A percentile compares a stretch with the other conserved stretches of the same genome.
phyloP scores from a whole-genome alignment of 2,797 vertebrate species.

The Acrossocheilus wenchowensis region DNA sequence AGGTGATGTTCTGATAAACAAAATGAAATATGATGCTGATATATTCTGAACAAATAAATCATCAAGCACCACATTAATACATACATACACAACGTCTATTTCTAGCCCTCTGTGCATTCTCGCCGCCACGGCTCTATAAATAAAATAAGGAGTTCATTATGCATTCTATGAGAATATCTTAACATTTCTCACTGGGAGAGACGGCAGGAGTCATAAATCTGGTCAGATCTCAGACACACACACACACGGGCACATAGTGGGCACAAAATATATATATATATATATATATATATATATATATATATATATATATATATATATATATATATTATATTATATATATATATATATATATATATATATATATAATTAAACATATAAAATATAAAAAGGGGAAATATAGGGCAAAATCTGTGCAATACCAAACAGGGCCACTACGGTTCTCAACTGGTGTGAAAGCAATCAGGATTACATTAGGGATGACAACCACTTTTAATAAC shows the following conservation, averaged over 20 bases:
- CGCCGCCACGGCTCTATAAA: slow-evolving; percentile 2
- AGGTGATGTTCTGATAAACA: neutral
- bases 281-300: neutral
- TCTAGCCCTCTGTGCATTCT: slow-evolving; percentile 21
- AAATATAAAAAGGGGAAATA: neutral
- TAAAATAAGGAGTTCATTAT: slow-evolving; percentile 31
- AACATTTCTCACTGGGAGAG: slow-evolving; percentile 7
- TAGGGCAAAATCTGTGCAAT: neutral
- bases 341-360: no score
- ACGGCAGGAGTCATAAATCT: slow-evolving; percentile 4
- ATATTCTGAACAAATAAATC: slow-evolving; percentile 29
- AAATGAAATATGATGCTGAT: slow-evolving; percentile 14
- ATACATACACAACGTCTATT: slow-evolving; percentile 5
- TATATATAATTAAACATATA: neutral
- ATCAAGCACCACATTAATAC: slow-evolving; percentile 1
- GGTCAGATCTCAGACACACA: neutral
- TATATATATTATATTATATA: neutral
- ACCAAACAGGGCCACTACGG: neutral
- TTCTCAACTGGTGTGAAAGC: neutral
- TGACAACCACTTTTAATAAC: neutral
- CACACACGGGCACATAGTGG: neutral
- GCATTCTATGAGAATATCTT: slow-evolving; percentile 2
- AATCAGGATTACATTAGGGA: neutral
- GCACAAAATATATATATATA: neutral
- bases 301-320: neutral